Base-by-base conservation (phyloP, 2,888 invertebrate genomes). In the Halocaridina rubra region DNA sequence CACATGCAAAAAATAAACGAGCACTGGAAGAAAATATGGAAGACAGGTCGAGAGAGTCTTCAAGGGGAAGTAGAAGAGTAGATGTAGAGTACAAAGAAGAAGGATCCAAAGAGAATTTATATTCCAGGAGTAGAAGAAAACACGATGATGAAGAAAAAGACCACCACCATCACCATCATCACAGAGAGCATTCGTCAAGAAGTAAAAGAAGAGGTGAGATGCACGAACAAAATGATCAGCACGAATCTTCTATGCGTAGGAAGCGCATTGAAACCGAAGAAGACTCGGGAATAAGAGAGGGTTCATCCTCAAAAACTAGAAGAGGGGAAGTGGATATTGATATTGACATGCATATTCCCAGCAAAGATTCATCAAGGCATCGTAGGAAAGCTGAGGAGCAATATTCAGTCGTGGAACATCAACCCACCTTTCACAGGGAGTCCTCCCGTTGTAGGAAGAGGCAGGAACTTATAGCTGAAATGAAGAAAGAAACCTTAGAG, bases 31-130 rank as follows among this genome's bases (percentile, higher is more conserved):
- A 53, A 53, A 53, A 3, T 10, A 5, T 53, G 53, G 53, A 53
- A 53, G 53, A 53, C 7, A 19, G 53, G 7, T 19, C n/a, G 16
- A 53, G 53, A 53, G 32, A 27, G 19, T 57, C 76, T 1, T 61
- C 74, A 3, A 75, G 75, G 39, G 39, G 67, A 27, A 81, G 76
- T 30, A 46, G 75, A 46, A 75, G 32, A 53, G 8, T 69, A 53
- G 81, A 75, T 24, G 19, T 75, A 24, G 81, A 69, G 4, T 75
- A 81, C 24, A 33, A 30, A 30, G 81, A 81, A 53, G 81, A 81
- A n/a, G 80, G 74, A 19, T n/a, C 30, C 16, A 39, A 19, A 19
- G 75, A 67, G 39, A 75, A 76, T 16, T 22, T 75, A 16, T 32
- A 33, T 22, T 30, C 46, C 13, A 75, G 67, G 32, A 76, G 67